Evolutionary conservation across 2,797 vertebrate genomes (phyloP), one percentile per base, ranked within the genome.

Genomic region (Telmatherina bonti): DNA sequence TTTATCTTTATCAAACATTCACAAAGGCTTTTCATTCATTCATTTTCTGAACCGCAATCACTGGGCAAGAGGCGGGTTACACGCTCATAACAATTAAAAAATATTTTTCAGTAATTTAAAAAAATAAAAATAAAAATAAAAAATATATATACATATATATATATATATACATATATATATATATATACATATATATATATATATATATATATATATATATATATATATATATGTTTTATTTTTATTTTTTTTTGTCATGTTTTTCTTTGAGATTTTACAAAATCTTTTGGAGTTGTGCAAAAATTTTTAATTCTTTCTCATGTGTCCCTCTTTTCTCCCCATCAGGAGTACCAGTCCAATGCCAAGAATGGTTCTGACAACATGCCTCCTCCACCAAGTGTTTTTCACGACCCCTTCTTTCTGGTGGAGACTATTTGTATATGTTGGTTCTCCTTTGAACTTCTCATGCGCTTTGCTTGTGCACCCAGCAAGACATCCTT

Each of bases 381-480:
- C 70, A 78, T 84, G 82, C 62, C 85, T 16, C 74, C 31, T 3
- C 84, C 86, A 1, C 18, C 70, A 0, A 85, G 69, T 57, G 78
- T 94, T 54, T 95, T 96, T 65, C 88, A 87, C 0, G 96, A 97
- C 73, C 96, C 96, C 0, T 97, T 97, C 88, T 97, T 97, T 63
- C 45, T 96, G 51, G 95, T 96, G 87, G 96, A 97, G 78, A 96
- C 95, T 0, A 82, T 97, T 3, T 97, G 96, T 41, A 97, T 97
- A 85, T 96, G 94, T 63, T 97, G 96, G 96, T 97, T 97, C 89
- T 95, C 94, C 67, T 94, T 96, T 4, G 96, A 97, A 91, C 91
- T 97, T 13, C 10, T 95, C 47, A 93, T 97, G 67, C 93, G 96
- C 4, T 94, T 97, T 16, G 0, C 83, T 2, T 90, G 92, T 58